phyloP scores from a whole-genome alignment of 1,140 invertebrate species.

The Scaptomyza hsui region DNA sequence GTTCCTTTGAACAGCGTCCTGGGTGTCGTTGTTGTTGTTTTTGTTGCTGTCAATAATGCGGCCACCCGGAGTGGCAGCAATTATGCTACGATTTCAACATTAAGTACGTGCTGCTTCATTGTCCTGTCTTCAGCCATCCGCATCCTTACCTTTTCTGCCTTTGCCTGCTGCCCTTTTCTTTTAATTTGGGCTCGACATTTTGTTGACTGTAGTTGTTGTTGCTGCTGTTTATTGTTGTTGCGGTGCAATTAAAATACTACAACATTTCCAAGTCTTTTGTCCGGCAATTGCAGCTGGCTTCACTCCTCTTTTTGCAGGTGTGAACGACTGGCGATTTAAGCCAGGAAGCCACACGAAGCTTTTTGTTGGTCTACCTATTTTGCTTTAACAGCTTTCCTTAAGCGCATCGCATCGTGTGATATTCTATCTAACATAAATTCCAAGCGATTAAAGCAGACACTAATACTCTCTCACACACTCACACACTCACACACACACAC shows the following conservation, averaged over 20 bases:
- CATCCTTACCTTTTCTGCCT: background rate
- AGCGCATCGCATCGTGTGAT: constrained; percentile 3
- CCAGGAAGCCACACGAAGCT: constrained; percentile 8
- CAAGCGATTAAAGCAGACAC: constrained; percentile 41
- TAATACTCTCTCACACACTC: constrained; percentile 1
- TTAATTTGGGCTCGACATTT: background rate
- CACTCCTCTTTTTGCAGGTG: constrained; percentile 9
- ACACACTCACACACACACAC: constrained; percentile 13
- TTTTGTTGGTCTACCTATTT: constrained; percentile 10
- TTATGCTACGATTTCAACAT: constrained; percentile 16
- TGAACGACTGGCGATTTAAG: constrained; percentile 29
- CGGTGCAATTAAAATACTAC: constrained; percentile 33
- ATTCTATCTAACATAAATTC: constrained; percentile 29
- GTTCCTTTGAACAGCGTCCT: background rate
- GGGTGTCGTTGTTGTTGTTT: background rate
- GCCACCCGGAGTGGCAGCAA: constrained; percentile 7
- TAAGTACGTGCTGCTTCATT: constrained; percentile 1
- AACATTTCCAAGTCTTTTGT: constrained; percentile 11
- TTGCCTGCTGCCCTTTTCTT: background rate
- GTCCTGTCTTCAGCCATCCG: background rate
- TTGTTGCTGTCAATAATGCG: background rate
- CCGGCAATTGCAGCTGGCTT: background rate
- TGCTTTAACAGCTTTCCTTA: constrained; percentile 18
- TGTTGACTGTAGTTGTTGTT: background rate
- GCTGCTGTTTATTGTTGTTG: background rate